Evolutionary conservation across 2,888 invertebrate species (phyloP).

Genomic region (Esperia sulphurella): DNA sequence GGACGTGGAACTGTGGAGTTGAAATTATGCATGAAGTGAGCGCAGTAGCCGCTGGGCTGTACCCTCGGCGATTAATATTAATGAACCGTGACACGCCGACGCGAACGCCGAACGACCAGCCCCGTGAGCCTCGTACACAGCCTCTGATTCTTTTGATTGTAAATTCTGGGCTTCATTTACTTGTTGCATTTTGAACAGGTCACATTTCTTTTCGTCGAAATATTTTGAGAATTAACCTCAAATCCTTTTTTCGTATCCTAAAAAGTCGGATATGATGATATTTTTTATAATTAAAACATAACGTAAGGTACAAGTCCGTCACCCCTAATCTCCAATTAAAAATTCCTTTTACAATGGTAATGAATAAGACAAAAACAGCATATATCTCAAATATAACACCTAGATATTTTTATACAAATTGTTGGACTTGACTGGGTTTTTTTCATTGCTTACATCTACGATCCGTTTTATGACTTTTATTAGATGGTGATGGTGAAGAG

Average conservation of each 20-base stretch:
- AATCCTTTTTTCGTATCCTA: too few relatives aligned
- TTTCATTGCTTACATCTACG: too few relatives aligned
- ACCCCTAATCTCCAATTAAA: too few relatives aligned
- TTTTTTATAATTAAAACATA: not conserved
- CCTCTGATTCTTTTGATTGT: constrained; percentile 66
- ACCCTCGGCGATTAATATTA: constrained; percentile 68
- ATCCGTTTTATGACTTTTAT: too few relatives aligned
- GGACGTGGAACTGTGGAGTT: constrained; percentile 44
- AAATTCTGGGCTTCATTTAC: constrained; percentile 50
- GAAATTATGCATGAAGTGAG: constrained; percentile 70
- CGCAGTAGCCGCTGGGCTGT: constrained; percentile 54
- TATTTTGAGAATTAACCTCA: not conserved
- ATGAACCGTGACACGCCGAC: constrained; percentile 69
- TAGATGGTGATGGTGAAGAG: too few relatives aligned
- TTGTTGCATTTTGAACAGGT: constrained; percentile 53
- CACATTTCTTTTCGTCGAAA: not conserved
- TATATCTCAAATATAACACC: too few relatives aligned
- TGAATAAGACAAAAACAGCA: too few relatives aligned
- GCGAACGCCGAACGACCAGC: constrained; percentile 26
- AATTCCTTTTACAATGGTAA: too few relatives aligned
- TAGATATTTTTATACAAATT: too few relatives aligned
- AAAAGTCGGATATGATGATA: too few relatives aligned
- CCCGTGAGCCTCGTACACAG: constrained; percentile 26
- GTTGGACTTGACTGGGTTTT: too few relatives aligned
- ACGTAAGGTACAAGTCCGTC: too few relatives aligned